phyloP scores from a whole-genome alignment of 2,797 vertebrate species.

The Brachyalestes nurse region DNA sequence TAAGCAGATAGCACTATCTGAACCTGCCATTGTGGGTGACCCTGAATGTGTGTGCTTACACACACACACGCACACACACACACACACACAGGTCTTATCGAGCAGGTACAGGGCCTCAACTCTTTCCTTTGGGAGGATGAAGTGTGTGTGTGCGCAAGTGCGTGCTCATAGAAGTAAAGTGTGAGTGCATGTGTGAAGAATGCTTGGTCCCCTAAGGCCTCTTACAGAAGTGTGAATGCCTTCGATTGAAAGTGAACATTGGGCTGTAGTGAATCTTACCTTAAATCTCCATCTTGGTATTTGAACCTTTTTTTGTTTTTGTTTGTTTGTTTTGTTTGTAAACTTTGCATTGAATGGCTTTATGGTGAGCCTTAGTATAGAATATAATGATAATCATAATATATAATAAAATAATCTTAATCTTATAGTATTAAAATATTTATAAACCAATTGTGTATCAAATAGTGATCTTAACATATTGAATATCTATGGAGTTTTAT shows the following conservation, averaged over 20 bases:
- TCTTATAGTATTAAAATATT: too few relatives aligned
- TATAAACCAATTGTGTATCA: too few relatives aligned
- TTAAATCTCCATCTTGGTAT: not conserved
- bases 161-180: not conserved
- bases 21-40: constrained; percentile 77
- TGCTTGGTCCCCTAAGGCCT: constrained; percentile 24
- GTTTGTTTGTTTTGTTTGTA: not conserved
- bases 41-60: constrained; percentile 65
- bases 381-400: too few relatives aligned
- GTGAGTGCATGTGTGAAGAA: constrained; percentile 29
- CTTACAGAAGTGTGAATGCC: constrained; percentile 12
- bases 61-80: not conserved
- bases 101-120: constrained; percentile 47
- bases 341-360: too few relatives aligned
- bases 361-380: too few relatives aligned
- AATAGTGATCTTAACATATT: too few relatives aligned
- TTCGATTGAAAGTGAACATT: constrained; percentile 10
- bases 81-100: constrained; percentile 45
- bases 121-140: constrained; percentile 53
- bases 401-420: too few relatives aligned
- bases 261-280: not conserved
- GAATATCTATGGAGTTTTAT: too few relatives aligned
- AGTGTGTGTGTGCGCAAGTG: constrained; percentile 26
- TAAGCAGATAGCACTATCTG: constrained; percentile 83
- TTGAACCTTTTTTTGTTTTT: not conserved